A percentile compares a stretch with the other conserved stretches of the same genome.
These are phyloP conservation scores for Unio pictorum DNA, from an alignment of 2,888 invertebrate species.

Conservation along the genomic window DNA sequence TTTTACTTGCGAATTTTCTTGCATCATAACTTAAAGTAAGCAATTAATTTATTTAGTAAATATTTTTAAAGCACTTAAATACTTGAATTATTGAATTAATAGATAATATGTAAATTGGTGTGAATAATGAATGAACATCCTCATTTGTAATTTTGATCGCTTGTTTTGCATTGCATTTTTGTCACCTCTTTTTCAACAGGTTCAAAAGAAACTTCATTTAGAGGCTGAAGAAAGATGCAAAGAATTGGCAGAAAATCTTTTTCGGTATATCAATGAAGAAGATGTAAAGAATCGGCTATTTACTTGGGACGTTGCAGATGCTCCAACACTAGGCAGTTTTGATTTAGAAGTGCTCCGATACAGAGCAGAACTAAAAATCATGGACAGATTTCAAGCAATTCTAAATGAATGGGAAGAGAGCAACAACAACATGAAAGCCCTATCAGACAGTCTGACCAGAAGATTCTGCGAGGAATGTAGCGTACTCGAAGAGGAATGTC, in stretches of 20 bases:
- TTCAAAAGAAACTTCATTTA: slow-evolving; percentile 12
- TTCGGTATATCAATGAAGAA: slow-evolving; percentile 18
- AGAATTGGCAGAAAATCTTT: slow-evolving; percentile 16
- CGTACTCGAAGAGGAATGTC: slow-evolving; percentile 29
- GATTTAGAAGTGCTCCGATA: slow-evolving; percentile 40
- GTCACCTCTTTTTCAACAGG: slow-evolving; percentile 5
- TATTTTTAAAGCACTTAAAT: no score
- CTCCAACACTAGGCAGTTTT: slow-evolving; percentile 17
- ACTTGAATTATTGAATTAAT: no score
- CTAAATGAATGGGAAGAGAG: slow-evolving; percentile 30
- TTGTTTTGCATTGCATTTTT: no score
- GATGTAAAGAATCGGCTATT: slow-evolving; percentile 12
- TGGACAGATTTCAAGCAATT: slow-evolving; percentile 19
- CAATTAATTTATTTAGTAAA: no score
- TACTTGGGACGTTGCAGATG: slow-evolving; percentile 21
- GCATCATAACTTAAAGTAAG: no score
- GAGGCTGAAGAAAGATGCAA: slow-evolving; percentile 24
- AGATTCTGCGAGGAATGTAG: slow-evolving; percentile 30
- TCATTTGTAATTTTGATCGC: no score
- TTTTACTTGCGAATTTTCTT: no score
- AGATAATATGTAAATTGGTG: no score
- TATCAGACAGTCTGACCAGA: slow-evolving; percentile 22
- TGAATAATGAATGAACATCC: no score
- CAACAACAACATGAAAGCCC: slow-evolving; percentile 10
- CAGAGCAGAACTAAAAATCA: slow-evolving; percentile 27